Evolutionary conservation across 2,888 invertebrate species (phyloP).

Genomic region (Oxytorus armatus): DNA sequence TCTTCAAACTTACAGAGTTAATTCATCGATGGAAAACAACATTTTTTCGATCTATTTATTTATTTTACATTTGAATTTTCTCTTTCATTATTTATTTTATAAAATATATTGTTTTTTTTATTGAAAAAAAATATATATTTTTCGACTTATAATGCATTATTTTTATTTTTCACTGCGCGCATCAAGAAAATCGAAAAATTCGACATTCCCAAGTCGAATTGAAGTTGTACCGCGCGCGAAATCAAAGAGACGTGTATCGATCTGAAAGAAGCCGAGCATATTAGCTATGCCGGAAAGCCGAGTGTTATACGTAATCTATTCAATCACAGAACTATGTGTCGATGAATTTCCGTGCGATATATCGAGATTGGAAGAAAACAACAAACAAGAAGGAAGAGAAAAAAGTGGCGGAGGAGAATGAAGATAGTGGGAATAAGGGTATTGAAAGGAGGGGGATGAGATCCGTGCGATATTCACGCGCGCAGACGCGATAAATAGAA

Average conservation of each 20-base stretch:
- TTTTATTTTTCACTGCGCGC: no score
- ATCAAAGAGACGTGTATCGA: slow-evolving; percentile 26
- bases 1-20: no score
- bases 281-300: slow-evolving; percentile 3
- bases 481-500: slow-evolving; percentile 61
- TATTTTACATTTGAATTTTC: no score
- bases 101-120: no score
- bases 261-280: not conserved
- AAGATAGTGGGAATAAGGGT: not conserved
- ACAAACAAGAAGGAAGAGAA: slow-evolving; percentile 1
- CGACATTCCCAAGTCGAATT: no score
- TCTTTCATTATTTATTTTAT: no score
- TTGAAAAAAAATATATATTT: no score
- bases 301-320: slow-evolving; percentile 13
- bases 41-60: no score
- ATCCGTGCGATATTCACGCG: slow-evolving; percentile 39
- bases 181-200: no score
- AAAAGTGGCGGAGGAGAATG: not conserved
- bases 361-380: slow-evolving; percentile 57
- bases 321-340: slow-evolving; percentile 25
- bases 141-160: no score
- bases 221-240: not conserved
- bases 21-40: no score
- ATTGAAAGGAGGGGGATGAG: slow-evolving; percentile 2
- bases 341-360: slow-evolving; percentile 36